A percentile compares a stretch with the other conserved stretches of the same genome.
Conservation (phyloP, 2,113 vertebrate species). For the Hyaena hyaena region DNA sequence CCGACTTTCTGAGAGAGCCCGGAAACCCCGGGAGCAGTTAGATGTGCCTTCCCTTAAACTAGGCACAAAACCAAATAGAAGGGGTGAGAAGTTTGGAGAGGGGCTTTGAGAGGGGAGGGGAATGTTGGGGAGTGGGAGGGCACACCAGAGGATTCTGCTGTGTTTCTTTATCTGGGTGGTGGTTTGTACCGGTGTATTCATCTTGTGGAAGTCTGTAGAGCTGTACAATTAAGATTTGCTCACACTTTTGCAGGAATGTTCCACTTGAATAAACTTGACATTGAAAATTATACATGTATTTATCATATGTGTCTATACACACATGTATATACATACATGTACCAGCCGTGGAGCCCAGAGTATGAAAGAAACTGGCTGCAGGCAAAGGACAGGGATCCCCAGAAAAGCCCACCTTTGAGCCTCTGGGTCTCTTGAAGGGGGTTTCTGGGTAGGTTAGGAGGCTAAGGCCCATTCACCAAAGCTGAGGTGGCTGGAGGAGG, state of each 20-base stretch:
- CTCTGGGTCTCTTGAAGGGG: neutral
- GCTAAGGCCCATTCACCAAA: neutral
- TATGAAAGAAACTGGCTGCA: neutral
- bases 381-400: neutral
- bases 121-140: neutral
- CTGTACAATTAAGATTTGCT: neutral
- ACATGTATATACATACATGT: neutral
- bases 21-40: neutral
- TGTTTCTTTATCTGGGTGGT: neutral
- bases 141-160: neutral
- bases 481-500: too few species aligned
- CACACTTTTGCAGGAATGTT: conserved; percentile 16
- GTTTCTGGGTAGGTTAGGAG: neutral
- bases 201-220: neutral
- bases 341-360: neutral
- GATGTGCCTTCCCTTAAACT: neutral
- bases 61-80: neutral
- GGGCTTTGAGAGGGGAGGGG: neutral
- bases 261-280: conserved; percentile 40
- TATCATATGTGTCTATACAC: neutral
- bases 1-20: neutral
- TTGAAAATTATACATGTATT: conserved; percentile 10
- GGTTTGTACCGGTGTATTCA: neutral
- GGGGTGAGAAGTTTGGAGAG: neutral
- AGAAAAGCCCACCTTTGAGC: neutral